Evolutionary conservation across 2,888 invertebrate species (phyloP).

Genomic region (Troides aeacus): DNA sequence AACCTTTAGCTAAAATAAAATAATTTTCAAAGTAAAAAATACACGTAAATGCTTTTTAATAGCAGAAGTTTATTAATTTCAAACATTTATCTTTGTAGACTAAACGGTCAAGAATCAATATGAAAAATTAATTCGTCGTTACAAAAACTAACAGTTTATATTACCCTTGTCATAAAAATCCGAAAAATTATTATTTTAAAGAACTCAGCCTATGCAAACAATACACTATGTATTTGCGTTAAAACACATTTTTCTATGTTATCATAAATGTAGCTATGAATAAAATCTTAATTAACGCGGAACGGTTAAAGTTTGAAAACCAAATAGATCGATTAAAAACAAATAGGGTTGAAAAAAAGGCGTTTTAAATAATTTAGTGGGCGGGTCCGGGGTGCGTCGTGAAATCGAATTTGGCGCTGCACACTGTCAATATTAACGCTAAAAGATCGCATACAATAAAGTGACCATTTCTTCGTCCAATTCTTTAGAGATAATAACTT

Average conservation of each 20-base stretch:
- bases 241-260: constrained; percentile 12
- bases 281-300: constrained; percentile 78
- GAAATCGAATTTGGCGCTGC: constrained; percentile 62
- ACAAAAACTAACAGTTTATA: constrained; percentile 20
- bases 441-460: constrained; percentile 40
- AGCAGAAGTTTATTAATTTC: constrained; percentile 14
- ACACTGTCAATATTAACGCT: constrained; percentile 70
- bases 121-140: constrained; percentile 18
- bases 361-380: constrained; percentile 73
- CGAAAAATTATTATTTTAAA: background rate
- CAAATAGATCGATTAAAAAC: constrained; percentile 68
- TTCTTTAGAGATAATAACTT: background rate
- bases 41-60: constrained; percentile 2
- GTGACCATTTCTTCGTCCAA: constrained; percentile 41
- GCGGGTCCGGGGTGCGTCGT: constrained; percentile 50
- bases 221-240: background rate
- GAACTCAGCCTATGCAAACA: background rate
- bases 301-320: constrained; percentile 52
- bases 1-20: too few relatives aligned
- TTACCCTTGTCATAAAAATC: constrained; percentile 15
- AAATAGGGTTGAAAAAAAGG: constrained; percentile 73
- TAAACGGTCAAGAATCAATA: constrained; percentile 16
- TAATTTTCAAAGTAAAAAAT: background rate
- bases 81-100: constrained; percentile 13
- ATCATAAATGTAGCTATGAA: constrained; percentile 58